A percentile compares a stretch with the other conserved stretches of the same genome.
These are phyloP conservation scores for Poecilus cupreus DNA, from an alignment of 2,888 invertebrate species.

Conservation along the genomic window DNA sequence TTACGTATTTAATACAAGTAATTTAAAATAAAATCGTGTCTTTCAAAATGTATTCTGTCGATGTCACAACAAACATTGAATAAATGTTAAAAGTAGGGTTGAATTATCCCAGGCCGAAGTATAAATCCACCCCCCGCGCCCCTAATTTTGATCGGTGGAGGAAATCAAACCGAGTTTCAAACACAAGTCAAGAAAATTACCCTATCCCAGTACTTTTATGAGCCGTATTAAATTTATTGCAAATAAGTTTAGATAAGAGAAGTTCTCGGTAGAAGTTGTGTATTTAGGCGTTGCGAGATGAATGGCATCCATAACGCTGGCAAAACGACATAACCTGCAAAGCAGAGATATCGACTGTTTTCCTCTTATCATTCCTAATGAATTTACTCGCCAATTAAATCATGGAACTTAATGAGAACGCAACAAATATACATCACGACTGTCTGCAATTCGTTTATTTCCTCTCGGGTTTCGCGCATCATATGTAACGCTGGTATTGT, in stretches of 20 bases:
- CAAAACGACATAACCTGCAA: neutral
- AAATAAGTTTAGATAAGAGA: conserved; percentile 59
- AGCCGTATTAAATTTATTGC: conserved; percentile 60
- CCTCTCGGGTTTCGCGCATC: no score
- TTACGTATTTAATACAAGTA: no score
- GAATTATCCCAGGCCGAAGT: no score
- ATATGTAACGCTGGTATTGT: no score
- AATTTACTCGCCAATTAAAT: neutral
- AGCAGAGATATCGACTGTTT: neutral
- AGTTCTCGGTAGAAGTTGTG: conserved; percentile 54
- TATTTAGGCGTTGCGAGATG: conserved; percentile 57
- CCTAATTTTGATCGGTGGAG: conserved; percentile 58
- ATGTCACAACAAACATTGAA: no score
- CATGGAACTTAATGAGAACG: no score
- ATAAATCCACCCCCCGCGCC: neutral
- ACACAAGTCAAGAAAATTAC: conserved; percentile 60
- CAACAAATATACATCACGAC: no score
- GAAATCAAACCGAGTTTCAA: conserved; percentile 55
- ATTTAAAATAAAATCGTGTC: no score
- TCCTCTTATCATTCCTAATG: neutral
- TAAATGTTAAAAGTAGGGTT: no score
- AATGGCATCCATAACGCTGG: conserved; percentile 50
- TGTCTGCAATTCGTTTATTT: no score
- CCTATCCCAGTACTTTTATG: conserved; percentile 56
- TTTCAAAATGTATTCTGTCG: no score